Evolutionary conservation across 2,888 invertebrate genomes (phyloP).

Genomic region (Anoncus sp.): DNA sequence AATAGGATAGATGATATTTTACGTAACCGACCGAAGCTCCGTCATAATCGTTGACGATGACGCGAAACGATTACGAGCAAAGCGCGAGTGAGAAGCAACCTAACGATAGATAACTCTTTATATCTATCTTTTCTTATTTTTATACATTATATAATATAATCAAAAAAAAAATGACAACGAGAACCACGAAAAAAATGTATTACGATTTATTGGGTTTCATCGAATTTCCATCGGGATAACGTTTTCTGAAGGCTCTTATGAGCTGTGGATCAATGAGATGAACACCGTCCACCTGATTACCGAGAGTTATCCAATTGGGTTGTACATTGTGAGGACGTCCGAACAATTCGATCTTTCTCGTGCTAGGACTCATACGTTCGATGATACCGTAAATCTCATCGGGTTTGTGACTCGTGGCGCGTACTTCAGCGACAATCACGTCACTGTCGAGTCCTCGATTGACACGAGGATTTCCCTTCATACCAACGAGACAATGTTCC

Average conservation of each 20-base stretch:
- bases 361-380: conserved; percentile 97
- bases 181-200: conserved; percentile 23
- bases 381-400: conserved; percentile 99
- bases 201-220: conserved; percentile 83
- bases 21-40: background rate
- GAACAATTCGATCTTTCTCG: conserved; percentile 98
- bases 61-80: too few relatives aligned
- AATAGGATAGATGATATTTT: too few relatives aligned
- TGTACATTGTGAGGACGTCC: conserved; percentile 99
- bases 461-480: conserved; percentile 97
- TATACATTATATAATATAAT: conserved; percentile 44
- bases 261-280: conserved; percentile 96
- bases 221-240: conserved; percentile 96
- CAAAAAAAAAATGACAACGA: conserved; percentile 9
- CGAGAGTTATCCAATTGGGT: conserved; percentile 99
- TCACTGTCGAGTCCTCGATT: conserved; percentile 98
- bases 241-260: conserved; percentile 94
- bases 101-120: too few relatives aligned
- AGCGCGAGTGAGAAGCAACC: too few relatives aligned
- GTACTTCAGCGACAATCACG: conserved; percentile 98
- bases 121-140: conserved; percentile 15
- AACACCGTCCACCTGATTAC: conserved; percentile 98
- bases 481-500: conserved; percentile 98
- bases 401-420: conserved; percentile 99
- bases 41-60: conserved; percentile 1